Percentiles rank a stretch among this genome's conserved stretches.
These are phyloP conservation scores for Meganola albula DNA, from an alignment of 2,888 invertebrate species.

Conservation along the genomic window DNA sequence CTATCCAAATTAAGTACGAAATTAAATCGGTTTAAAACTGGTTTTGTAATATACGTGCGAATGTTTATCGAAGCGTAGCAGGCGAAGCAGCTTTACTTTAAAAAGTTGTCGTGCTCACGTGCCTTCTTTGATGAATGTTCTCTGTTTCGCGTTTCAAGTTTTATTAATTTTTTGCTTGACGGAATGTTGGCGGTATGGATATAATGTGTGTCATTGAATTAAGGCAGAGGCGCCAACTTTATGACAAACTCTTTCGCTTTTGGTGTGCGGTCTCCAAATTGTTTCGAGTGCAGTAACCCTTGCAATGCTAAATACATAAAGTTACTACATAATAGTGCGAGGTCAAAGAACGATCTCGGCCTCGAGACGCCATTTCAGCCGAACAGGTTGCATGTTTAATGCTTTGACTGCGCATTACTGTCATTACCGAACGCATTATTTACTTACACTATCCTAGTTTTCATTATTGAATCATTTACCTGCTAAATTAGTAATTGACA, in stretches of 20 bases:
- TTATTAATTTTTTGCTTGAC: too few relatives aligned
- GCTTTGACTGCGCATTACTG: slow-evolving; percentile 27
- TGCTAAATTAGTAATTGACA: too few relatives aligned
- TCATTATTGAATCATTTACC: too few relatives aligned
- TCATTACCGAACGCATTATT: slow-evolving; percentile 16
- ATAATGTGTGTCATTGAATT: too few relatives aligned
- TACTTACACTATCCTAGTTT: too few relatives aligned
- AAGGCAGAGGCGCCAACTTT: background rate
- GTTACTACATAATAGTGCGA: slow-evolving; percentile 38
- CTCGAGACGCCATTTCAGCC: slow-evolving; percentile 46
- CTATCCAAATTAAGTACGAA: too few relatives aligned
- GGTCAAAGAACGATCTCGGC: slow-evolving; percentile 56
- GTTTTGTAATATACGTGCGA: background rate
- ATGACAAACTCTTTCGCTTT: background rate
- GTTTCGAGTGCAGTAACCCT: slow-evolving; percentile 37
- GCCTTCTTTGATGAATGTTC: slow-evolving; percentile 17
- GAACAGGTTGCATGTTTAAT: slow-evolving; percentile 42
- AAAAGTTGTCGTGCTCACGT: background rate
- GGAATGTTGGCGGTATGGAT: too few relatives aligned
- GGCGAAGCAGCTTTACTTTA: background rate
- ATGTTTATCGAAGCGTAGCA: background rate
- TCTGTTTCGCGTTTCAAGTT: too few relatives aligned
- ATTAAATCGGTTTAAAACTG: too few relatives aligned
- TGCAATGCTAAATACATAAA: slow-evolving; percentile 34
- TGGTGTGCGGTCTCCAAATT: slow-evolving; percentile 7